phyloP scores from a whole-genome alignment of 2,113 vertebrate species.

The Planiliza haematocheilus region DNA sequence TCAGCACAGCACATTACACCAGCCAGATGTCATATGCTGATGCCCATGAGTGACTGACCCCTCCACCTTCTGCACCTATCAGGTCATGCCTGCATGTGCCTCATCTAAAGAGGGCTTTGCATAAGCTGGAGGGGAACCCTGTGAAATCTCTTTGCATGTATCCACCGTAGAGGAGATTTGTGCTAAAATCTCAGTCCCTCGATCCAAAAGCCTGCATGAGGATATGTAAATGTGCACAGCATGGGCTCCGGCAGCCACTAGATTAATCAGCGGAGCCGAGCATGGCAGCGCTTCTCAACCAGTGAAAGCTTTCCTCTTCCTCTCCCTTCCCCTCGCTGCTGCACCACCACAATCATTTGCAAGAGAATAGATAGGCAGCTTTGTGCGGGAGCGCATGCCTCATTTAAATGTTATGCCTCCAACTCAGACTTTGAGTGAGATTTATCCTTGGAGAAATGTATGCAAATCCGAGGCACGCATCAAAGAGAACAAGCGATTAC shows the following conservation, averaged over 20 bases:
- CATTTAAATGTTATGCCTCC: slow-evolving; percentile 85
- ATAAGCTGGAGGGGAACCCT: slow-evolving; percentile 67
- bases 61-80: slow-evolving; percentile 54
- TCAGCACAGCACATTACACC: slow-evolving; percentile 1
- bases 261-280: slow-evolving; percentile 80
- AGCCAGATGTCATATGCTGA: slow-evolving; percentile 30
- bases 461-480: slow-evolving; percentile 82
- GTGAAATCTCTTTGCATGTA: slow-evolving; percentile 57
- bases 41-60: slow-evolving; percentile 57
- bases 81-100: slow-evolving; percentile 59
- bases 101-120: slow-evolving; percentile 63
- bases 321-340: slow-evolving; percentile 37
- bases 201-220: slow-evolving; percentile 74
- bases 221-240: slow-evolving; percentile 83
- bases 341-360: slow-evolving; percentile 76
- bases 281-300: slow-evolving; percentile 67
- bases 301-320: slow-evolving; percentile 59
- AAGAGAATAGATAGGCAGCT: slow-evolving; percentile 79
- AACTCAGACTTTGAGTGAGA: slow-evolving; percentile 77
- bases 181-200: slow-evolving; percentile 67
- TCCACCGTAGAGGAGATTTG: slow-evolving; percentile 66
- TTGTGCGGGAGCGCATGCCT: slow-evolving; percentile 76
- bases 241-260: slow-evolving; percentile 75
- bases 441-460: slow-evolving; percentile 84
- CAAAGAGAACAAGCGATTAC: slow-evolving; percentile 84